A percentile compares a stretch with the other conserved stretches of the same genome.
Conservation (phyloP, 2,888 invertebrate genomes). For the Helleia helle region DNA sequence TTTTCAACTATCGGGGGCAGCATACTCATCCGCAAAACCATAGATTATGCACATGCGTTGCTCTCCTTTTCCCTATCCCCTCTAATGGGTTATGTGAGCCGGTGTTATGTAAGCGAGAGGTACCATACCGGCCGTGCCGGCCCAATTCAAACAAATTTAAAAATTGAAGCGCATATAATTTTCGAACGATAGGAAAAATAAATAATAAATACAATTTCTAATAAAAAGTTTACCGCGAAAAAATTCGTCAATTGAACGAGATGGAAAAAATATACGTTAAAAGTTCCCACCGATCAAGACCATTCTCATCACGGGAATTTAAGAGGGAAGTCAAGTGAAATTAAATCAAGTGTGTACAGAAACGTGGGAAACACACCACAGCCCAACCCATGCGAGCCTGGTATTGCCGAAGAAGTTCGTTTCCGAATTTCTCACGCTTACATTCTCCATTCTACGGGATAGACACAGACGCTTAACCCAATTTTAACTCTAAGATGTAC, state of each 20-base stretch:
- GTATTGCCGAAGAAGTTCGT: constrained; percentile 65
- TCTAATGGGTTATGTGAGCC: no score
- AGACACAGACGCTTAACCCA: no score
- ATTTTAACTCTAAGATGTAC: not conserved
- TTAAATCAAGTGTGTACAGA: constrained; percentile 3
- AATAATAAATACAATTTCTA: no score
- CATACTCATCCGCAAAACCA: no score
- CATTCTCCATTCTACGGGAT: constrained; percentile 41
- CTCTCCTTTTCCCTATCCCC: no score
- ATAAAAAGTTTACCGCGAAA: no score
- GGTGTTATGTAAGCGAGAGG: no score
- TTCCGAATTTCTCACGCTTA: constrained; percentile 72
- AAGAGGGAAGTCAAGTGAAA: constrained; percentile 2
- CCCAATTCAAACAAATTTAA: no score
- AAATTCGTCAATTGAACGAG: not conserved
- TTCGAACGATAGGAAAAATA: no score
- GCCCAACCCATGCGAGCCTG: constrained; percentile 42
- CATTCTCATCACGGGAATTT: not conserved
- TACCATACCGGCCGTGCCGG: no score
- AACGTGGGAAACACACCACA: constrained; percentile 35
- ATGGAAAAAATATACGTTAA: not conserved
- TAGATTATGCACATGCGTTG: no score
- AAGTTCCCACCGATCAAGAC: not conserved
- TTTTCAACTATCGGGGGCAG: no score
- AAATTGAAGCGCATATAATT: not conserved